Evolutionary conservation across 2,113 vertebrate genomes (phyloP).

Genomic region (Zosterops hypoxanthus): DNA sequence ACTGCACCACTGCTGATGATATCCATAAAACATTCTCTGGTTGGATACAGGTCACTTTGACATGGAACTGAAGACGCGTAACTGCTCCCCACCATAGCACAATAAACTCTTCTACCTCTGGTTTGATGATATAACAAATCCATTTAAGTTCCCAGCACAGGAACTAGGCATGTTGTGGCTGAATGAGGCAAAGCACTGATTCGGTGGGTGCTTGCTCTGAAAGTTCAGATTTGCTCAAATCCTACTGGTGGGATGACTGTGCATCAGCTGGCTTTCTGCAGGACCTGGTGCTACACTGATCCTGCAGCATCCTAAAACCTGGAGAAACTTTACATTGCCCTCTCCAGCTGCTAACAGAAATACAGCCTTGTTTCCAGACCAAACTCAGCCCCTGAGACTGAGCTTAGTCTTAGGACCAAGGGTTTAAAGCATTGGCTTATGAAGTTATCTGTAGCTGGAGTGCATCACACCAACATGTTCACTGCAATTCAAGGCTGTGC

Average conservation of each 20-base stretch:
- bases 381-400: neutral
- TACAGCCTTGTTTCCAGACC: neutral
- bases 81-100: neutral
- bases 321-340: neutral
- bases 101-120: neutral
- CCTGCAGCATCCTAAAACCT: neutral
- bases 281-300: neutral
- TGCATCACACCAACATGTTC: neutral
- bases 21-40: neutral
- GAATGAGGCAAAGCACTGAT: neutral
- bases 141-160: neutral
- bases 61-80: neutral
- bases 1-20: neutral
- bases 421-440: neutral
- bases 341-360: neutral
- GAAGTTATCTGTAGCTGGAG: neutral
- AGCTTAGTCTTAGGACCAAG: neutral
- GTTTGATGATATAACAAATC: neutral
- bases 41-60: neutral
- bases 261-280: neutral
- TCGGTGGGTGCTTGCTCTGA: neutral
- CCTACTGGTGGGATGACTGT: neutral
- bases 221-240: neutral
- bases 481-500: neutral
- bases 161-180: neutral